A percentile compares a stretch with the other conserved stretches of the same genome.
Evolutionary conservation across 2,888 invertebrate species (phyloP).

Genomic region (Clistopyga incitator): DNA sequence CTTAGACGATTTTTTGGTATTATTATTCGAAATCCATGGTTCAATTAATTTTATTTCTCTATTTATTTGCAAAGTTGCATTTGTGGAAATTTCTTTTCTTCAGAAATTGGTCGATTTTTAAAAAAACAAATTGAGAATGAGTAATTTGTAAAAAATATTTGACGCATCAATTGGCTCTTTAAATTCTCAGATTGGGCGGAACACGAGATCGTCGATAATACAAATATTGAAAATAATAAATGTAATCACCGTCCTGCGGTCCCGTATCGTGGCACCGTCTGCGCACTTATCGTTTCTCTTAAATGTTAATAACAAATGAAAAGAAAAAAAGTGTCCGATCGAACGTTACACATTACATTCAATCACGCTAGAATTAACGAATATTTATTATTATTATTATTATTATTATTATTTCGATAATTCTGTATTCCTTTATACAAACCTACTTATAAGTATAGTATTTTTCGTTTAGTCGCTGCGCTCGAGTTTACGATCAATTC

Average conservation of each 20-base stretch:
- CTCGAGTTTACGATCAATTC: constrained; percentile 53
- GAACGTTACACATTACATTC: constrained; percentile 50
- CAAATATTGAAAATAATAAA: constrained; percentile 32
- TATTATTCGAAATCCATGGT: too few relatives aligned
- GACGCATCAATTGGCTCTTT: not conserved
- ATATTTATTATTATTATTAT: constrained; percentile 68
- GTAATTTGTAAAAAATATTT: not conserved
- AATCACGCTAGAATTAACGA: constrained; percentile 69
- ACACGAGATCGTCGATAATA: constrained; percentile 33
- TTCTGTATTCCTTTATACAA: constrained; percentile 70
- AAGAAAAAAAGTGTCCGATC: constrained; percentile 41
- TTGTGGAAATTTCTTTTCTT: too few relatives aligned
- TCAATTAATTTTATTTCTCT: too few relatives aligned
- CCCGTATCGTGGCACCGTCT: constrained; percentile 54
- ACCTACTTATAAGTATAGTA: constrained; percentile 66
- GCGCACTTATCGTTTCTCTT: constrained; percentile 36
- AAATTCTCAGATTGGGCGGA: not conserved
- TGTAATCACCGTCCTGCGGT: constrained; percentile 69
- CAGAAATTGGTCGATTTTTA: too few relatives aligned
- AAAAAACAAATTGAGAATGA: too few relatives aligned
- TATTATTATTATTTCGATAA: constrained; percentile 59
- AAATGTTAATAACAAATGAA: constrained; percentile 10
- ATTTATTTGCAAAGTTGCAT: too few relatives aligned
- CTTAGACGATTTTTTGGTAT: too few relatives aligned
- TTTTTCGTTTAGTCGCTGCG: constrained; percentile 63